Evolutionary conservation across 1,140 invertebrate species (phyloP).

Genomic region (Oreohelix idahoensis): DNA sequence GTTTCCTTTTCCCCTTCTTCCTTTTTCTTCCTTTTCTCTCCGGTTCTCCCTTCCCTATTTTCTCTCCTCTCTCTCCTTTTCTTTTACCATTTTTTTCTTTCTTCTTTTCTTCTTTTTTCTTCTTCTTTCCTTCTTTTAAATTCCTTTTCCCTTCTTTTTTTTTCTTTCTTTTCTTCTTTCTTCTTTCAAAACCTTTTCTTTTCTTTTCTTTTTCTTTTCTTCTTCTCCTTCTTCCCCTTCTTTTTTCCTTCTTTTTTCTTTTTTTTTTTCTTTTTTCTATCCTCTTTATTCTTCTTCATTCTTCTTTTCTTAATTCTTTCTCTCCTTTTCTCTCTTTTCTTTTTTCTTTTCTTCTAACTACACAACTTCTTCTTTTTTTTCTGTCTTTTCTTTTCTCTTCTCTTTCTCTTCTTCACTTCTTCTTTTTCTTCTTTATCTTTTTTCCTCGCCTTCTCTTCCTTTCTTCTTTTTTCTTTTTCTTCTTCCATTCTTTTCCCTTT

Average conservation of each 20-base stretch:
- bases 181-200: too few relatives aligned
- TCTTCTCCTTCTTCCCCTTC: too few relatives aligned
- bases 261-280: background rate
- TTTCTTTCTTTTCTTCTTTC: too few relatives aligned
- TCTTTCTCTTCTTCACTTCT: background rate
- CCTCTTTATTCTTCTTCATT: too few relatives aligned
- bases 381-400: background rate
- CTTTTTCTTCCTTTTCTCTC: background rate
- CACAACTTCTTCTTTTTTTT: too few relatives aligned
- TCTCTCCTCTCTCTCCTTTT: background rate
- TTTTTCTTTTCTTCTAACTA: background rate
- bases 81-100: background rate
- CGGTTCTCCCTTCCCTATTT: background rate
- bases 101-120: background rate
- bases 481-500: background rate
- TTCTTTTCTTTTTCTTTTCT: too few relatives aligned
- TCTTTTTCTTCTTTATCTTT: background rate
- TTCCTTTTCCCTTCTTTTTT: too few relatives aligned
- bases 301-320: too few relatives aligned
- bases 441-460: too few relatives aligned
- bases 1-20: background rate
- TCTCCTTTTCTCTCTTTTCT: too few relatives aligned
- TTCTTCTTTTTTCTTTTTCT: background rate
- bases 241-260: background rate
- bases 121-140: background rate